Evolutionary conservation across 2,797 vertebrate genomes (phyloP).

Genomic region (Pipistrellus kuhlii): DNA sequence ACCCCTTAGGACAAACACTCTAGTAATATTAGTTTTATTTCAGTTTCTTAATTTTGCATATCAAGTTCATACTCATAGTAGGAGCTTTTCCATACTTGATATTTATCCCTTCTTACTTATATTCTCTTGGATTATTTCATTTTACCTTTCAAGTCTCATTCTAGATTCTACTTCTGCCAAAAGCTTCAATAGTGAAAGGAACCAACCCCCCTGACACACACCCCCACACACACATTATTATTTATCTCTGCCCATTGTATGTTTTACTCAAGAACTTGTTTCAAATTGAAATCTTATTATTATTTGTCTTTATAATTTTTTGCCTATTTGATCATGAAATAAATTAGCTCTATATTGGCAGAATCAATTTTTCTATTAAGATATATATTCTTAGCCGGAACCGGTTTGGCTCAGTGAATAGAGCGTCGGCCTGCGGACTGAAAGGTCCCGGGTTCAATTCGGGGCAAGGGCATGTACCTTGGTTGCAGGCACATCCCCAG

Average conservation of each 20-base stretch:
- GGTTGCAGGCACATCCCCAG: too few species aligned
- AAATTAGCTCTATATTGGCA: neutral
- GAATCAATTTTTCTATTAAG: neutral
- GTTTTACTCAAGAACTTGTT: neutral
- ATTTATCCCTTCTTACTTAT: neutral
- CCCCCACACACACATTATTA: neutral
- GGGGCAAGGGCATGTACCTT: too few species aligned
- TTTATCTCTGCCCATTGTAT: neutral
- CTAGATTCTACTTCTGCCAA: neutral
- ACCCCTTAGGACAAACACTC: neutral
- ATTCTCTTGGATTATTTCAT: neutral
- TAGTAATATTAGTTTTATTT: neutral
- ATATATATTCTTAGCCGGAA: neutral
- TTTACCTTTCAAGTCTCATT: neutral
- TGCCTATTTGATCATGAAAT: neutral
- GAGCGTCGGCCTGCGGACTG: too few species aligned
- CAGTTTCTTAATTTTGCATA: neutral
- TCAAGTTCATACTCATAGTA: neutral
- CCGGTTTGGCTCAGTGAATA: too few species aligned
- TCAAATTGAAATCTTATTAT: neutral
- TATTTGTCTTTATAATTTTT: constrained; percentile 12
- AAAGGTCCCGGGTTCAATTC: too few species aligned
- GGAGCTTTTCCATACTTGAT: neutral
- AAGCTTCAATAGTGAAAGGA: neutral
- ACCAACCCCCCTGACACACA: too few species aligned